Base-by-base conservation (phyloP, 1,140 invertebrate species). In the Apis laboriosa region DNA sequence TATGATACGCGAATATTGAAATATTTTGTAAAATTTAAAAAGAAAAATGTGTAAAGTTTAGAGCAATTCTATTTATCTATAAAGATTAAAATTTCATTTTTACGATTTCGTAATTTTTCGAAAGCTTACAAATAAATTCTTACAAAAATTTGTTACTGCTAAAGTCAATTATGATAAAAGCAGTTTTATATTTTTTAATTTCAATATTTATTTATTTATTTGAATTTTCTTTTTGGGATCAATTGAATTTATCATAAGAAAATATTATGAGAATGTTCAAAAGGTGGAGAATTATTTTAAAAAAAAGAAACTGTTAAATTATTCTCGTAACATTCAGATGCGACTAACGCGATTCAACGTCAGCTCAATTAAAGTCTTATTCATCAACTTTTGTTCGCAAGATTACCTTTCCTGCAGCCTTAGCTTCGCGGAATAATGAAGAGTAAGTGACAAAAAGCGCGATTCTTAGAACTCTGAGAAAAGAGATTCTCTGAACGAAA, bases 371-470 rank as follows among this genome's bases (percentile, higher is more conserved):
- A 60, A 63, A 34, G 53, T 64, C 60, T 34, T 61, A 61, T 61
- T 75, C 73, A 17, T 75, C 74, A 21, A 64, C 60, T 28, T 76
- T 7, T 63, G 11, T 21, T 73, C n/a, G 34, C n/a, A 63, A n/a
- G 49, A 21, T 76, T 34, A 53, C 53, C 74, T 5, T 4, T 13
- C 13, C n/a, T 11, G 60, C 74, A 17, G 63, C 28, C 74, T 53
- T 11, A 8, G 12, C 15, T 64, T 76, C 74, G 60, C 3, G n/a
- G n/a, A 76, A 76, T 49, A 64, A 34, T 28, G 49, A 64, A 49
- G n/a, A 2, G 19, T 13, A 9, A 49, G n/a, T 13, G 49, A 63
- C 17, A 53, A 64, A 24, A 76, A 53, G 9, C 58, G 9, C n/a
- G 58, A 7, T 53, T 53, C 74, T 51, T 28, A 11, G 60, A 34